Conservation (phyloP, 2,797 vertebrate genomes). For the Manis javanica region DNA sequence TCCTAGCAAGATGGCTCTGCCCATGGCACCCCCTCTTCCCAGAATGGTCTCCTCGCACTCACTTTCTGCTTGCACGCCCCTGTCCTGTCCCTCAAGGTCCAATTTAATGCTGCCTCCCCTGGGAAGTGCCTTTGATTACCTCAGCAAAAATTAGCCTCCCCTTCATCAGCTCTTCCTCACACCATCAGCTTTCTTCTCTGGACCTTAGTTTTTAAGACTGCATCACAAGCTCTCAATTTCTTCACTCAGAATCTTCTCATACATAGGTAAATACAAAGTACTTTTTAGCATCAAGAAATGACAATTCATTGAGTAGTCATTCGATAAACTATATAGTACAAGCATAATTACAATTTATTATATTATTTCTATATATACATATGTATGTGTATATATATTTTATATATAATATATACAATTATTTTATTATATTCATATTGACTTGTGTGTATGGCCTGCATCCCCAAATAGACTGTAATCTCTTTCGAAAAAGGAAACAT, state of each 20-base stretch:
- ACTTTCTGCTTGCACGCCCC: background rate
- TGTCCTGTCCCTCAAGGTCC: background rate
- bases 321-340: background rate
- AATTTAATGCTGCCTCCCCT: background rate
- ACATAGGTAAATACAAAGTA: background rate
- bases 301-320: background rate
- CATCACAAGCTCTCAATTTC: background rate
- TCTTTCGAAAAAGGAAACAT: conserved; percentile 12
- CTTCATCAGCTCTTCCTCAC: background rate
- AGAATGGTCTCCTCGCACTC: background rate
- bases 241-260: background rate
- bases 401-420: background rate
- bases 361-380: too few relatives aligned
- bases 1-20: background rate
- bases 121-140: background rate
- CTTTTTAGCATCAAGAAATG: background rate
- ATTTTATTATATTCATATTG: background rate
- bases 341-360: background rate
- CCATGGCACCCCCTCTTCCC: background rate
- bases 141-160: background rate
- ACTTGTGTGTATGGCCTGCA: background rate
- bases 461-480: background rate
- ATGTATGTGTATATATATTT: too few relatives aligned
- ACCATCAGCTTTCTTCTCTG: background rate
- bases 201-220: background rate